These are phyloP conservation scores for Neodiprion virginianus DNA, from an alignment of 1,140 invertebrate genomes.

Conservation along the genomic window DNA sequence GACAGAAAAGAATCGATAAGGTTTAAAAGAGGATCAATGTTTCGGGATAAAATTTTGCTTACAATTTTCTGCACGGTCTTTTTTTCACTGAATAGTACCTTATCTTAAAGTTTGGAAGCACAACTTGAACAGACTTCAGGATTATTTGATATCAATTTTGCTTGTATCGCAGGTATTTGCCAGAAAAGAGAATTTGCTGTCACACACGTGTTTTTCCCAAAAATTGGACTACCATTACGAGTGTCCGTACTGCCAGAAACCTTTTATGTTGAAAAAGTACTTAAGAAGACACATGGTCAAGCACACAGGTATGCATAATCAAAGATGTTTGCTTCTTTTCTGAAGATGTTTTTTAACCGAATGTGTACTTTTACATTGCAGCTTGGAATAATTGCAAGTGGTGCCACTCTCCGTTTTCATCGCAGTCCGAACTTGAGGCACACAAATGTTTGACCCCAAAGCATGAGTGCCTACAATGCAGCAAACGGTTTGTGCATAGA, in stretches of 20 bases:
- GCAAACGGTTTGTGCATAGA: slow-evolving; percentile 29
- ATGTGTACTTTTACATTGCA: slow-evolving; percentile 3
- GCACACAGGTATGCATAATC: slow-evolving; percentile 23
- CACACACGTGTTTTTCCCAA: slow-evolving; percentile 28
- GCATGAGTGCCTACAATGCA: slow-evolving; percentile 29
- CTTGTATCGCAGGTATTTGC: slow-evolving; percentile 28
- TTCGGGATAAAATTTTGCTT: not conserved
- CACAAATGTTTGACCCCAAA: slow-evolving; percentile 33
- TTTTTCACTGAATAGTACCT: no score
- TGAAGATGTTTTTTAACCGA: not conserved
- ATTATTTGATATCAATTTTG: no score
- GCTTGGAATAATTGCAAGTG: slow-evolving; percentile 29
- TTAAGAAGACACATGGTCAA: slow-evolving; percentile 32
- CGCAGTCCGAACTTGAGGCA: slow-evolving; percentile 23
- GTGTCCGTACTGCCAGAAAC: slow-evolving; percentile 33
- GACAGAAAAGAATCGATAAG: no score
- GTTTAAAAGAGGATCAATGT: not conserved
- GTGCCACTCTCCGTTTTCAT: slow-evolving; percentile 27
- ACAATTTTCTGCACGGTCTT: no score
- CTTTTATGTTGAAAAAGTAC: slow-evolving; percentile 33
- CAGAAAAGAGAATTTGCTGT: slow-evolving; percentile 33
- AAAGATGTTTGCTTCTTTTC: not conserved
- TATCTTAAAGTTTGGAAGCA: no score
- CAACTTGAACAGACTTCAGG: no score
- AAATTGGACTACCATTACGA: slow-evolving; percentile 24